Percentiles rank a stretch among this genome's conserved stretches.
Conservation (phyloP, 2,797 vertebrate species). For the Pempheris klunzingeri region DNA sequence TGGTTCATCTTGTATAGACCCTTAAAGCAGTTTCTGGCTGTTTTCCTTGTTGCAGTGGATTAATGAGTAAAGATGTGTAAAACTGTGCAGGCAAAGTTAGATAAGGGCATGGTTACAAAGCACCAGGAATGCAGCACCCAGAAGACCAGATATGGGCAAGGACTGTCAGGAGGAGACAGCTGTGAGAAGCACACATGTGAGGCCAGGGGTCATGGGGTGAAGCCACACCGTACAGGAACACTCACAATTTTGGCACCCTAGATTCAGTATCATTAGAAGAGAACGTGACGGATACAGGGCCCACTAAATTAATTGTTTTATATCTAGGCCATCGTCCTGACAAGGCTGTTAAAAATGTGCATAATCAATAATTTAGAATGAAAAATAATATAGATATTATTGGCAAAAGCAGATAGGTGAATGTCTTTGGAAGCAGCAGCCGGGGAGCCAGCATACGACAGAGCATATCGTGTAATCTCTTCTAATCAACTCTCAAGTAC, state of each 20-base stretch:
- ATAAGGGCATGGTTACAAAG: slow-evolving; percentile 20
- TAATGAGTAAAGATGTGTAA: neutral
- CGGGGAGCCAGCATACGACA: neutral
- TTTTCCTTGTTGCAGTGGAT: neutral
- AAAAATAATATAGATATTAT: neutral
- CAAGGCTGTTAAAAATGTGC: neutral
- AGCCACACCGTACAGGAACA: slow-evolving; percentile 21
- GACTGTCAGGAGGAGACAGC: slow-evolving; percentile 50
- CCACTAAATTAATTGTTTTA: neutral
- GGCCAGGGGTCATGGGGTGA: slow-evolving; percentile 37
- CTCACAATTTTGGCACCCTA: slow-evolving; percentile 25
- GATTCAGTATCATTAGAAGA: neutral
- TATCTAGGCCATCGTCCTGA: neutral
- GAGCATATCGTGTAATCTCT: neutral
- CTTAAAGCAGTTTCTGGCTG: neutral
- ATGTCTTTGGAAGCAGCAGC: neutral
- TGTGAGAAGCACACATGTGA: slow-evolving; percentile 50
- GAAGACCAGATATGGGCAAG: slow-evolving; percentile 48
- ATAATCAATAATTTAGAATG: neutral
- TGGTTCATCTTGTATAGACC: neutral
- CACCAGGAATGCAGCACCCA: slow-evolving; percentile 14
- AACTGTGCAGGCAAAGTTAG: neutral
- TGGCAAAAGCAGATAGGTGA: neutral
- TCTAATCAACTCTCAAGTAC: neutral
- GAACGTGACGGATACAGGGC: neutral